Base-by-base conservation (phyloP, 1,140 invertebrate species). In the Sitodiplosis mosellana region DNA sequence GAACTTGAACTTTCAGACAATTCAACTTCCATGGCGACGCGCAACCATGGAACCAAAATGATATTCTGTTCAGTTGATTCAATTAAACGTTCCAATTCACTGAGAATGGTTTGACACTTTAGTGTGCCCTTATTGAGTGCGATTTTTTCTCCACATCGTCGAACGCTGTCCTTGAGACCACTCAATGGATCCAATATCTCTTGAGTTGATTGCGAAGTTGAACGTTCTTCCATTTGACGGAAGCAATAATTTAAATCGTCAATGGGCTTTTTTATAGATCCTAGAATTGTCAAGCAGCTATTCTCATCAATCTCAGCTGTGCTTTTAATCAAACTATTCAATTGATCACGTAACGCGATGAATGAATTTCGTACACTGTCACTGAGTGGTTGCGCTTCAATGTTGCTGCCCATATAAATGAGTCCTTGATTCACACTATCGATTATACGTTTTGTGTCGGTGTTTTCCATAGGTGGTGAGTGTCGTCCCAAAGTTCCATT, bases 161-260 rank as follows among this genome's bases (percentile, higher is more conserved):
- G 55, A 0, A 55, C 54, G 34, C 55, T 55, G 14, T 63, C 60
- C 40, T 57, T 60, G 19, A 64, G 19, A 27, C 54, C 50, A 27
- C 49, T 59, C 2, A 64, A 44, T 0, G 63, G 64, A 27, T 66
- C 65, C 43, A 69, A 62, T 0, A 69, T 48, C 50, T 65, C 61
- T 1, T 56, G 58, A 7, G 65, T 45, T 2, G 59, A 61, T 0
- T 60, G 56, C 0, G 61, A 56, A 14, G 57, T 55, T 5, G 57
- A 59, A 48, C 62, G 63, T 4, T 57, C 55, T 46, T 64, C 61
- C 5, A 55, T 64, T 52, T 64, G 61, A 5, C 60, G 52, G 10
- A 64, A 56, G 34, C 62, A 64, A 44, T 64, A 64, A 46, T 64
- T 64, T 1, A 64, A 45, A 46, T 64, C 61, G 47, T 64, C 62